Evolutionary conservation across 2,113 vertebrate genomes (phyloP), one percentile per base, ranked within the genome.

Genomic region (Plectropomus leopardus): DNA sequence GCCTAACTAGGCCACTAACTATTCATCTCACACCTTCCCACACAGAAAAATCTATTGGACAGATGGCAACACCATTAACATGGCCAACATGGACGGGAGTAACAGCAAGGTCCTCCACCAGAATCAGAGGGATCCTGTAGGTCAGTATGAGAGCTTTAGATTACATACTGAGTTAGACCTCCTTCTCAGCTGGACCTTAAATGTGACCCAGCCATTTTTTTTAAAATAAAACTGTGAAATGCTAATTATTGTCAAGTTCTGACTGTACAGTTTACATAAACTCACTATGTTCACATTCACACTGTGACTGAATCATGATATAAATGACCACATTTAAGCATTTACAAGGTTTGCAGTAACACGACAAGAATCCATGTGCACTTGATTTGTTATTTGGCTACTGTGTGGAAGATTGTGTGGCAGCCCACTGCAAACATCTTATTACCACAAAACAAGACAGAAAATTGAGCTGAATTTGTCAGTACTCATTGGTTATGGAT

Each of bases 21-120:
- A 30, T 76, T 74, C 26, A 36, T 45, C 32, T 76, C 81, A 76
- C 78, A 30, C 42, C 11, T 86, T 50, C 32, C 36, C 60, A 28
- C 59, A 50, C 76, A 99, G 98, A 36, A 99, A 98, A 89, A 96
- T 99, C 13, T 99, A 97, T 85, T 99, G 98, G 98, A 99, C 96
- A 0, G 98, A 99, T 93, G 97, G 98, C 17, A 98, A 97, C 90
- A 98, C 97, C 51, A 97, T 99, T 90, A 99, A 99, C 90, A 94
- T 98, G 95, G 98, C 98, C 82, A 99, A 97, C 91, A 99, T 99
- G 98, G 98, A 99, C 76, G 98, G 98, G 59, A 98, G 96, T 89
- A 99, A 98, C 91, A 98, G 96, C 94, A 99, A 99, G 91, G 98
- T 99, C 82, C 97, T 99, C 34, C 97, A 97, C 88, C 97, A 98